These are phyloP conservation scores for Eidolon dupreanum DNA, from an alignment of 2,797 vertebrate genomes.

Conservation along the genomic window DNA sequence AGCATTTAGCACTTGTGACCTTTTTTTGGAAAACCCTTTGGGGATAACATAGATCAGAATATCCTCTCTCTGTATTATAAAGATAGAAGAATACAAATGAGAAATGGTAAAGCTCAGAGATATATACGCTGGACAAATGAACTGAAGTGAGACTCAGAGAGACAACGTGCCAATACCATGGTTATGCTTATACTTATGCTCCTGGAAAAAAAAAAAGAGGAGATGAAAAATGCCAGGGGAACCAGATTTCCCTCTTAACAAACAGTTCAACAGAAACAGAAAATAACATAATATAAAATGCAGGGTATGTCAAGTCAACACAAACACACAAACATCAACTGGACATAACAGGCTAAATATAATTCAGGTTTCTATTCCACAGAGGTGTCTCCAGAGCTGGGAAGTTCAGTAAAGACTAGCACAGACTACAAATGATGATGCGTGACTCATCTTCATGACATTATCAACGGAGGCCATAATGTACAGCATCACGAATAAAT, in stretches of 20 bases:
- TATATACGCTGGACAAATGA: not conserved
- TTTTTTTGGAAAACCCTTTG: not conserved
- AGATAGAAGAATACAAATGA: constrained; percentile 39
- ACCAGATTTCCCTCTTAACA: not conserved
- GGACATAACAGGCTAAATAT: constrained; percentile 17
- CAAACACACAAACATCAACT: constrained; percentile 28
- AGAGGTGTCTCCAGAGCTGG: not conserved
- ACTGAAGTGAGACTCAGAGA: constrained; percentile 24
- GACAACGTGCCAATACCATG: not conserved
- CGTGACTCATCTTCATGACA: not conserved
- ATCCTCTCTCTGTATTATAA: not conserved
- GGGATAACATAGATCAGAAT: not conserved
- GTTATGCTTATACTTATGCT: constrained; percentile 29
- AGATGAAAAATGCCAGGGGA: not conserved
- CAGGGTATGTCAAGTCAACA: constrained; percentile 41
- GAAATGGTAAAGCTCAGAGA: constrained; percentile 36
- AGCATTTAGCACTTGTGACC: not conserved
- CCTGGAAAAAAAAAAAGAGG: not conserved
- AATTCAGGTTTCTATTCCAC: constrained; percentile 54
- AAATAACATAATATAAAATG: constrained; percentile 33
- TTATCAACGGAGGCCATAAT: not conserved
- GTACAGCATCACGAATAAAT: not conserved
- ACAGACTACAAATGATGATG: not conserved
- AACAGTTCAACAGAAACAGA: constrained; percentile 45
- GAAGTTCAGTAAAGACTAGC: not conserved